Evolutionary conservation across 2,888 invertebrate genomes (phyloP).

Genomic region (Trilocha varians): DNA sequence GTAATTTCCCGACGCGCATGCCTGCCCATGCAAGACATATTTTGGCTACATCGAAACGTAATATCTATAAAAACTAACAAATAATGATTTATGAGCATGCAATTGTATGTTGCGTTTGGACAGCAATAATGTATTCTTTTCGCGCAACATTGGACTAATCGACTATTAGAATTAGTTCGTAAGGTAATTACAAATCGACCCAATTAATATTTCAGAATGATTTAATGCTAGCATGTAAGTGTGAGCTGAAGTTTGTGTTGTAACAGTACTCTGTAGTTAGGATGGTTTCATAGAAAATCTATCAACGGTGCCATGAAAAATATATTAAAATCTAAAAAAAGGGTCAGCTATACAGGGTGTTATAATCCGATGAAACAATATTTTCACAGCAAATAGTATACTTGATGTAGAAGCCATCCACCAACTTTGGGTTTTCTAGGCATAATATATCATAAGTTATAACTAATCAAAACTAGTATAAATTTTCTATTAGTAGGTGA

Average conservation of each 20-base stretch:
- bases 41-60: conserved; percentile 7
- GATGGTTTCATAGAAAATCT: no score
- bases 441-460: no score
- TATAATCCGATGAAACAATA: no score
- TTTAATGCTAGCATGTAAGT: background rate
- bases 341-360: no score
- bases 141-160: background rate
- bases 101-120: background rate
- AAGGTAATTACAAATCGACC: background rate
- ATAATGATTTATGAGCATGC: background rate
- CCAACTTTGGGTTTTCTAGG: no score
- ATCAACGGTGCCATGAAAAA: no score
- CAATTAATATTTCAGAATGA: background rate
- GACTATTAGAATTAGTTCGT: background rate
- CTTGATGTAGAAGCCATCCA: no score
- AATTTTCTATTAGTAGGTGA: no score
- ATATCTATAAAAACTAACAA: background rate
- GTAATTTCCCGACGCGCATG: conserved; percentile 24
- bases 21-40: conserved; percentile 15
- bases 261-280: background rate
- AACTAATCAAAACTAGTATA: no score
- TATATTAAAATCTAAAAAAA: no score
- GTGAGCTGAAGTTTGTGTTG: background rate
- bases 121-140: background rate
- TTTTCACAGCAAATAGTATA: no score